Conservation (phyloP, 2,888 invertebrate species). For the Microchrysa polita region DNA sequence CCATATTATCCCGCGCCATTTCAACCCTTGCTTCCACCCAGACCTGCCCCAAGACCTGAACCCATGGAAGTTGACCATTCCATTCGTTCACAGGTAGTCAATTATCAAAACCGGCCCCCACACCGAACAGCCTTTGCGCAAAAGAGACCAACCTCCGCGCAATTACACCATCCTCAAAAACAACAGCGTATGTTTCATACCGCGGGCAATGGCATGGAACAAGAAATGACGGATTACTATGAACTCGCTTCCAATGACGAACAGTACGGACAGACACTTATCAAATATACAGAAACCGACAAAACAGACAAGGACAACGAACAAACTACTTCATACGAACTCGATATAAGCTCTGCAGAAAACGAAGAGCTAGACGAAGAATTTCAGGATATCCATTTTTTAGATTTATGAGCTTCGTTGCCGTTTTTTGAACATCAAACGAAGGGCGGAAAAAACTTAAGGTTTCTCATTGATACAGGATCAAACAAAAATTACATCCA, state of each 20-base stretch:
- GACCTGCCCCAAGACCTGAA: slow-evolving; percentile 3
- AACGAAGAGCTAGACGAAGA: background rate
- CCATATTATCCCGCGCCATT: background rate
- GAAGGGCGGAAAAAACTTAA: background rate
- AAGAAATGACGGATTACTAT: background rate
- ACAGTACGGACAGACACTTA: background rate
- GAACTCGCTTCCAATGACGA: background rate
- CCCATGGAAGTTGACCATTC: slow-evolving; percentile 11
- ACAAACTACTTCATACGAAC: background rate
- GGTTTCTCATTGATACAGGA: background rate
- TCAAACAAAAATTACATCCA: background rate
- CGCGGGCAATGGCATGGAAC: background rate
- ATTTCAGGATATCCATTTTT: slow-evolving; percentile 11
- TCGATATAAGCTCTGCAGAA: background rate
- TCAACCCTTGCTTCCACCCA: background rate
- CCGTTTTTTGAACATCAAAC: slow-evolving; percentile 1
- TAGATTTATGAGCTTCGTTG: slow-evolving; percentile 1
- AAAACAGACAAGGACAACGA: background rate
- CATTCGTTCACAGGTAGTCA: background rate
- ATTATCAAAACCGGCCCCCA: background rate
- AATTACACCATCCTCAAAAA: background rate
- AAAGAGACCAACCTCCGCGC: background rate
- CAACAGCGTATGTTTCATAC: background rate
- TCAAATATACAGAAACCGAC: background rate
- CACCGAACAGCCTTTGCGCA: background rate